phyloP scores from a whole-genome alignment of 1,140 invertebrate species.

The Theocolax elegans region DNA sequence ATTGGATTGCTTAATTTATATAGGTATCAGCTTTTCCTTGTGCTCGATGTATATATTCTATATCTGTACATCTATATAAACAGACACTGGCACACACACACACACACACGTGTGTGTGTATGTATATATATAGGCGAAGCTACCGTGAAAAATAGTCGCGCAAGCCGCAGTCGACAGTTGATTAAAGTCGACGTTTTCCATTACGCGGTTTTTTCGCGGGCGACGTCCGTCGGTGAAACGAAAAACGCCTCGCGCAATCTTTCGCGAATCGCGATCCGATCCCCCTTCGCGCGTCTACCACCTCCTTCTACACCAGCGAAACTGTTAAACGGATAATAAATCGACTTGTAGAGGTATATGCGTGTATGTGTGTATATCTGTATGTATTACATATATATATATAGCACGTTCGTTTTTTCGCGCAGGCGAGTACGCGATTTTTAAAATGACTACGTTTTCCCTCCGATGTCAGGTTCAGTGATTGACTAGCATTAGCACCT shows the following conservation, averaged over 20 bases:
- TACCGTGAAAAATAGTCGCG: conserved; percentile 24
- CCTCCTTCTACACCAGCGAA: not conserved
- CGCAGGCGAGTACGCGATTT: conserved; percentile 36
- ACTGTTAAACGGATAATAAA: conserved; percentile 45
- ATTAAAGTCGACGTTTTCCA: conserved; percentile 41
- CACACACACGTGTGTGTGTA: too few species aligned
- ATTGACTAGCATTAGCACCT: conserved; percentile 39
- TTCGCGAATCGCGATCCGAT: conserved; percentile 19
- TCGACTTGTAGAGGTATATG: conserved; percentile 20
- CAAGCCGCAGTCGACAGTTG: conserved; percentile 3
- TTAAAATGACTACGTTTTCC: conserved; percentile 41
- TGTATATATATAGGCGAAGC: too few species aligned
- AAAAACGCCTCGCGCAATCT: conserved; percentile 28
- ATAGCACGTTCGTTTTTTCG: conserved; percentile 26
- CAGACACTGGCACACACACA: too few species aligned
- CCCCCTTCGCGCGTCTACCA: not conserved
- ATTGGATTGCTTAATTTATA: too few species aligned
- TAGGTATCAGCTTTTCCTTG: too few species aligned
- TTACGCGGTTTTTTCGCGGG: conserved; percentile 19
- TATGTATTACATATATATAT: too few species aligned
- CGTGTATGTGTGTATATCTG: conserved; percentile 5
- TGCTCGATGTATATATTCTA: too few species aligned
- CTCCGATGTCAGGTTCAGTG: conserved; percentile 16
- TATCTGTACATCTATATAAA: too few species aligned
- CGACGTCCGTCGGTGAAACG: not conserved